phyloP scores from a whole-genome alignment of 2,113 vertebrate species.

The Ginglymostoma cirratum region DNA sequence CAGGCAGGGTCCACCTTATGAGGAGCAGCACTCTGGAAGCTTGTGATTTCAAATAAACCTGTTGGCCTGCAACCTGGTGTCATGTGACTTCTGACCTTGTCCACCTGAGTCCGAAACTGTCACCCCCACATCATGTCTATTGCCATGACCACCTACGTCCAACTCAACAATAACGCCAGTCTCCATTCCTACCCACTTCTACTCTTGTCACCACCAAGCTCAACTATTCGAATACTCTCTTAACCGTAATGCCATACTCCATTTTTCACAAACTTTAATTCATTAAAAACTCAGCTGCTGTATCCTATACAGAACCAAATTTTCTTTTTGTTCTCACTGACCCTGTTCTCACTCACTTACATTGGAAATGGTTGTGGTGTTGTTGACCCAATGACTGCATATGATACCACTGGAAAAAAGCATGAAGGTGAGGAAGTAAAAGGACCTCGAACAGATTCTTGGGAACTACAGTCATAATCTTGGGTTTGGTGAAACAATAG shows the following conservation, averaged over 20 bases:
- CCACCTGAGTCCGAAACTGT: too few species aligned
- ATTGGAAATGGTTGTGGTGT: neutral
- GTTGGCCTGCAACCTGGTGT: too few species aligned
- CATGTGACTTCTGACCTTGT: too few species aligned
- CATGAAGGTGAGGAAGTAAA: neutral
- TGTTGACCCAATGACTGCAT: neutral
- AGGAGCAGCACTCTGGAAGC: too few species aligned
- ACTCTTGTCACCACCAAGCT: neutral
- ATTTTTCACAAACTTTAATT: neutral
- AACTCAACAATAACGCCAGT: neutral
- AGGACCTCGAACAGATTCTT: neutral
- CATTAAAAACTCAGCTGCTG: neutral
- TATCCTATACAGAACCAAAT: neutral
- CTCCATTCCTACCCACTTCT: neutral
- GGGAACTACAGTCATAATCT: neutral
- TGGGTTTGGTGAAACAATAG: neutral
- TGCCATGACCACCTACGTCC: neutral
- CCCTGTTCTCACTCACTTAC: neutral
- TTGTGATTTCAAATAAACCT: too few species aligned
- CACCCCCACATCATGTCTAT: neutral
- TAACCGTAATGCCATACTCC: neutral
- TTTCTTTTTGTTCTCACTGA: neutral
- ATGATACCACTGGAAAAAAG: neutral
- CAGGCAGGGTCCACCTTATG: too few species aligned
- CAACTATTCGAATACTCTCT: neutral